Evolutionary conservation across 2,113 vertebrate species (phyloP), one percentile per base, ranked within the genome.

Genomic region (Oostethus manadensis): DNA sequence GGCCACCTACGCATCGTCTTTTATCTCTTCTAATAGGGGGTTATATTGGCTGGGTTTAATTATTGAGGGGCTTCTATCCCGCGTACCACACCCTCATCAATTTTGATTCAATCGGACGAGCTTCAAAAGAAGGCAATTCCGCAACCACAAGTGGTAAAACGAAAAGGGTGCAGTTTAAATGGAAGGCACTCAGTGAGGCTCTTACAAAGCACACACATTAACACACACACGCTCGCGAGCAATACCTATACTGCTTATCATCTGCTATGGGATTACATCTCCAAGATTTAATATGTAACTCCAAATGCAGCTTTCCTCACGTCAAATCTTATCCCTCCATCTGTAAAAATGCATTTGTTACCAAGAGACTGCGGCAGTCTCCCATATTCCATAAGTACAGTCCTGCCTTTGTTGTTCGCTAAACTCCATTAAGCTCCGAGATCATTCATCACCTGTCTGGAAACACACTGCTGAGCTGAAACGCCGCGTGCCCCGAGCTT

Each of bases 91-190:
- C 2, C 38, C 13, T 42, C 38, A 14, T 11, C 10, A 42, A 64
- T 59, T 73, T 15, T 0, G 18, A 61, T 50, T 74, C 77, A 73
- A 81, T 68, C 81, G 77, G 79, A 83, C 81, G 78, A 78, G 59
- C 60, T 73, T 81, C 57, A 67, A 78, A 77, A 78, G 70, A 80
- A 85, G 77, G 54, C 77, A 77, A 78, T 84, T 86, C 66, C 54
- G 51, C 68, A 71, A 69, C 42, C 64, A 60, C n/a, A n/a, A n/a
- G n/a, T n/a, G n/a, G n/a, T n/a, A n/a, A n/a, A 78, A 84, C 79
- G 68, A 77, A 78, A 77, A 78, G 42, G 59, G 64, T 78, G 65
- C 58, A 64, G 58, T 68, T 73, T 62, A 72, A 83, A 74, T 68
- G 33, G 67, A 50, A 76, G 64, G 61, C 63, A 74, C 44, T 55